Evolutionary conservation across 2,113 vertebrate species (phyloP).

Genomic region (Pithys albifrons): DNA sequence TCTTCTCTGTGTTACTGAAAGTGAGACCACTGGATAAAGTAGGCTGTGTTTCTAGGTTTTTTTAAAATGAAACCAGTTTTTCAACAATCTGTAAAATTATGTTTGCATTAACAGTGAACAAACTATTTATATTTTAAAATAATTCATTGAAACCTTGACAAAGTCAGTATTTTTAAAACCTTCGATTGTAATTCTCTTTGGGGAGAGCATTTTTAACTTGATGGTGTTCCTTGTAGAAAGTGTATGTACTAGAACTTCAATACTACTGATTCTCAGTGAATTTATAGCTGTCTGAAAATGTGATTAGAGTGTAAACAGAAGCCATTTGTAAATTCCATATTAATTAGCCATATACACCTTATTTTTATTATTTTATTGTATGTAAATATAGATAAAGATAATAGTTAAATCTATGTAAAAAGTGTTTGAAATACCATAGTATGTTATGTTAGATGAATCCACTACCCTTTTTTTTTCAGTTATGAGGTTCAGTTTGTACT

Average conservation of each 20-base stretch:
- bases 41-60: conserved; percentile 24
- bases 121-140: conserved; percentile 55
- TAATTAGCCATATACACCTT: not conserved
- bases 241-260: not conserved
- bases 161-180: conserved; percentile 47
- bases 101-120: not conserved
- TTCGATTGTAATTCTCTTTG: conserved; percentile 10
- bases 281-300: conserved; percentile 15
- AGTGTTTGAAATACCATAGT: not conserved
- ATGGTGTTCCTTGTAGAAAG: conserved; percentile 21
- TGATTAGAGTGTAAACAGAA: conserved; percentile 10
- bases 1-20: not conserved
- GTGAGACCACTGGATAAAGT: not conserved
- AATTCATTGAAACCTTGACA: conserved; percentile 41
- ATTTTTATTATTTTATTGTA: not conserved
- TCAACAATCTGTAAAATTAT: not conserved
- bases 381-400: conserved; percentile 13
- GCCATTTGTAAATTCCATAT: conserved; percentile 3
- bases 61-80: not conserved
- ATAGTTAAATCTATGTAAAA: not conserved
- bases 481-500: not conserved
- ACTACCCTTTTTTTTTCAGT: not conserved
- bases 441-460: not conserved
- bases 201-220: conserved; percentile 39
- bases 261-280: conserved; percentile 52